These are phyloP conservation scores for Cervus canadensis DNA, from an alignment of 2,113 vertebrate species.

Conservation along the genomic window DNA sequence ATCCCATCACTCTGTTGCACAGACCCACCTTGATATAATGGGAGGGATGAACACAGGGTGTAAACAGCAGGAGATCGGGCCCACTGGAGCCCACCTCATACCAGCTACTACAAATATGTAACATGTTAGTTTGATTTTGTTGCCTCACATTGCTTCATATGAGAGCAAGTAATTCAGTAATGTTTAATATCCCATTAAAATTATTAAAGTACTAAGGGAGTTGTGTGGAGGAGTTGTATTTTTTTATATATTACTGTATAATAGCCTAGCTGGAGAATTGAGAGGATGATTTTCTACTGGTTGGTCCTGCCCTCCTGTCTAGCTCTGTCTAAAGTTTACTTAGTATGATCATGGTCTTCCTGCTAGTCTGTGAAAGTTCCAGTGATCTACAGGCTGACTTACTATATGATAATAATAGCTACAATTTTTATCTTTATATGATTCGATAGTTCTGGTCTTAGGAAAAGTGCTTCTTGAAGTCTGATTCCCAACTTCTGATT, in stretches of 20 bases:
- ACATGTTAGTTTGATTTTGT: background rate
- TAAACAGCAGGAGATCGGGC: background rate
- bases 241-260: background rate
- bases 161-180: background rate
- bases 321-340: background rate
- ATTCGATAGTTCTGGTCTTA: background rate
- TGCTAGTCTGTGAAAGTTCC: background rate
- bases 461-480: background rate
- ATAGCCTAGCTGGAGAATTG: background rate
- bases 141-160: background rate
- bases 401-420: background rate
- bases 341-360: background rate
- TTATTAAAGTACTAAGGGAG: background rate
- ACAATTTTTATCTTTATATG: background rate
- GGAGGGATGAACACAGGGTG: background rate
- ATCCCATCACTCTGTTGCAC: background rate
- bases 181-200: background rate
- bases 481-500: background rate
- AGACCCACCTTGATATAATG: background rate
- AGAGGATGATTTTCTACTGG: background rate
- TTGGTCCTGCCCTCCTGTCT: background rate
- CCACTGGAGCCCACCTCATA: background rate
- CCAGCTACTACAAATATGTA: background rate
- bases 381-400: background rate
- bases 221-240: background rate